These are phyloP conservation scores for Gallinago paraguaiae DNA, from an alignment of 2,113 vertebrate species.

Conservation along the genomic window DNA sequence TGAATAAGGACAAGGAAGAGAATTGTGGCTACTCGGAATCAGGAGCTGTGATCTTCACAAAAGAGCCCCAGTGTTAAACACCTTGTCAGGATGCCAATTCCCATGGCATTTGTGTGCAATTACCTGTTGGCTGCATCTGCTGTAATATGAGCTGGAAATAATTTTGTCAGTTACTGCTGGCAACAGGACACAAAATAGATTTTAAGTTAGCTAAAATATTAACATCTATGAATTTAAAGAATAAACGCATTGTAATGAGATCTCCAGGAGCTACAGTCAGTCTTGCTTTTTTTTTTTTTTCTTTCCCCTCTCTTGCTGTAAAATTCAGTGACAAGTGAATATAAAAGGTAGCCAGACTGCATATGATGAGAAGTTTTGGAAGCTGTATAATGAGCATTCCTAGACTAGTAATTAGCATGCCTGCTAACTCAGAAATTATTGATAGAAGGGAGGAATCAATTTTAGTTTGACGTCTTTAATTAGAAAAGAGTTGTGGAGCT, in stretches of 20 bases:
- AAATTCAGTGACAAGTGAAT: not conserved
- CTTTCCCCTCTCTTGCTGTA: not conserved
- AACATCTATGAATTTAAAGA: not conserved
- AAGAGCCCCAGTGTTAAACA: not conserved
- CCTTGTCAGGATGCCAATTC: not conserved
- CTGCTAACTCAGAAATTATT: not conserved
- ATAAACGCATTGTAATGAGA: not conserved
- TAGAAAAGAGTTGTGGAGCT: not conserved
- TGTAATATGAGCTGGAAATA: not conserved
- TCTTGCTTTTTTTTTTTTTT: not conserved
- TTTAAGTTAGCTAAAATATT: not conserved
- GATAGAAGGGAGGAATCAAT: not conserved
- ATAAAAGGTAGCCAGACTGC: not conserved
- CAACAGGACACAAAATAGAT: not conserved
- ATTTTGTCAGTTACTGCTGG: not conserved
- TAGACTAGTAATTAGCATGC: not conserved
- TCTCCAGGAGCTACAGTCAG: not conserved
- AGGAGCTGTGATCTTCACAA: not conserved
- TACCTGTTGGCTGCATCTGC: constrained; percentile 4
- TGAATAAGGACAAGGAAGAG: not conserved
- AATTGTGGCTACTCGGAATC: not conserved
- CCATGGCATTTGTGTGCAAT: not conserved
- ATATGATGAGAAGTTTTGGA: not conserved
- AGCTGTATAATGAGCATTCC: not conserved
- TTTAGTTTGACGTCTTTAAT: not conserved